Base-by-base conservation (phyloP, 1,140 invertebrate species). In the Telenomus remus region DNA sequence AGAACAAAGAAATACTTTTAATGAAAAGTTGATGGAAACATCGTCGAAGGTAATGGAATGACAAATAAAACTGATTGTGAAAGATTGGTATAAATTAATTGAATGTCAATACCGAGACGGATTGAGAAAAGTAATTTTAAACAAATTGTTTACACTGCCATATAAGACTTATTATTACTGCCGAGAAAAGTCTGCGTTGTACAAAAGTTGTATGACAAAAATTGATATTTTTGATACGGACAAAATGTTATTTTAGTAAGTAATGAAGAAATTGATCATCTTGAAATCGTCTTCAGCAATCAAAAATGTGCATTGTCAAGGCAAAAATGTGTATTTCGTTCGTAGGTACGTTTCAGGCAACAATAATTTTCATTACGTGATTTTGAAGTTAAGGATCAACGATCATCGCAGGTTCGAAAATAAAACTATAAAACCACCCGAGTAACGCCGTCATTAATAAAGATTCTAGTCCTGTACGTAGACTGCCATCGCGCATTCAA, bases 391-490 rank as follows among this genome's bases (percentile, higher is more conserved):
- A 61, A 56, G 57, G 56, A 46, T 50, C 56, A 60, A 61, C 47
- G 61, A 66, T 73, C 63, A 73, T 57, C 56, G 63, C 61, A 55
- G 35, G 19, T 68, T 63, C 51, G 56, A 63, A n/a, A 55, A 14
- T 33, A 14, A 13, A 48, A 55, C 13, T 33, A 14, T 6, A 48
- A 55, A 60, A 66, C 47, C 34, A 54, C 55, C 47, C 48, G 46
- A 39, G 16, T 57, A 27, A 27, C 55, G 69, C 49, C 64, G 68
- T 65, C 53, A 55, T 75, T 79, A 77, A 73, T 74, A 70, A 76
- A 81, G 65, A 82, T 81, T 84, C 83, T 84, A 84, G 82, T 83
- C 83, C 64, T 64, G 46, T 44, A 59, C 61, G 54, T 75, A 19
- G 13, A 61, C 35, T 73, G 61, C 39, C 50, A 56, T 14, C 55